A percentile compares a stretch with the other conserved stretches of the same genome.
Evolutionary conservation across 2,113 vertebrate genomes (phyloP).

Genomic region (Tyrannus savana): DNA sequence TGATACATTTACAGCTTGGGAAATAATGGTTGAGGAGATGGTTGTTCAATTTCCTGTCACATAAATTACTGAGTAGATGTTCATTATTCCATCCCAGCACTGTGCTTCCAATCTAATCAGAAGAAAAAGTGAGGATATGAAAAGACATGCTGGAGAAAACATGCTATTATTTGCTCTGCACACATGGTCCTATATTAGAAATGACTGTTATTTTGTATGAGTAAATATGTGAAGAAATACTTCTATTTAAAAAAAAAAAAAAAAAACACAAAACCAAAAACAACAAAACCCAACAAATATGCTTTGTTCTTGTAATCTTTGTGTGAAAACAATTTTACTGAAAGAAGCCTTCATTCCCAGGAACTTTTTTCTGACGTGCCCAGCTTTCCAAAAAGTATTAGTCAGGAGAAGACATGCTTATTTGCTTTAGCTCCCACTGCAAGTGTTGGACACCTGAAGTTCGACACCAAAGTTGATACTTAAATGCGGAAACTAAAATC

Average conservation of each 20-base stretch:
- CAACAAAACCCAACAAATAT: neutral
- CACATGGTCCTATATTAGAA: neutral
- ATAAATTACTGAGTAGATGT: slow-evolving; percentile 18
- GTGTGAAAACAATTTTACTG: neutral
- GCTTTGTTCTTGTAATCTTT: neutral
- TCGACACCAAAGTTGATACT: neutral
- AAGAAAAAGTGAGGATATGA: slow-evolving; percentile 41
- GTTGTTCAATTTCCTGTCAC: slow-evolving; percentile 72
- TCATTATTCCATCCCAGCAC: slow-evolving; percentile 24
- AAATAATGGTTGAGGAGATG: slow-evolving; percentile 41
- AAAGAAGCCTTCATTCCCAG: neutral
- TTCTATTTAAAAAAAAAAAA: neutral
- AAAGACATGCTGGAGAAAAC: neutral
- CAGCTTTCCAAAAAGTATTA: neutral
- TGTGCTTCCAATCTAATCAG: slow-evolving; percentile 56
- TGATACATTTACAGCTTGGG: slow-evolving; percentile 52
- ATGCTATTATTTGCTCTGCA: neutral
- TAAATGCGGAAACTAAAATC: neutral
- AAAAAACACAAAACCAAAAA: no score
- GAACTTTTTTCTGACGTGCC: neutral
- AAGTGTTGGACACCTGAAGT: neutral
- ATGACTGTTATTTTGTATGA: neutral
- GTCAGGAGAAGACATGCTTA: neutral
- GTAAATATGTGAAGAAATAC: neutral
- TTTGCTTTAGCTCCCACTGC: neutral